Evolutionary conservation across 2,888 invertebrate genomes (phyloP), one percentile per base, ranked within the genome.

Genomic region (Ryuthela nishihirai): DNA sequence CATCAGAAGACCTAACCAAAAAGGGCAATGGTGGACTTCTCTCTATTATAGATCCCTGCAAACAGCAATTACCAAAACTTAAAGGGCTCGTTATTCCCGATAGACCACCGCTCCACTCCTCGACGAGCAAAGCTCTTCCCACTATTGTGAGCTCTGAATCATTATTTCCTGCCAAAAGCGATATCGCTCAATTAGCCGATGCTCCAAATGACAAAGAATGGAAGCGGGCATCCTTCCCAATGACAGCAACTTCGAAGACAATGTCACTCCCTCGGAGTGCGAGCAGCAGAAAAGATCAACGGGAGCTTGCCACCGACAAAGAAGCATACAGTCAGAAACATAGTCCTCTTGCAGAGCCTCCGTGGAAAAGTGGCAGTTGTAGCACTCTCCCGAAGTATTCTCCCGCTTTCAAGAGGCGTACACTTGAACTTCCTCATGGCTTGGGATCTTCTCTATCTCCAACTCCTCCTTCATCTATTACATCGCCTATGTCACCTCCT

Each of bases 81-180:
- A 81, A 89, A 70, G 91, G 90, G n/a, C 76, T 92, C 68, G 87
- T 89, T 26, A 92, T 92, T 71, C 91, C 91, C 4, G 90, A 91
- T 69, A 79, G 81, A 60, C 74, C 60, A 2, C 12, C 26, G 6
- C 44, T 18, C 81, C 83, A 32, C 81, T 83, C 46, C 78, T 85
- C 42, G 87, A 88, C 75, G 77, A 91, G 69, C 88, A 60, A 62
- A 21, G 34, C 48, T 3, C 34, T 64, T 12, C 64, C 65, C 6
- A 64, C 65, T 9, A 59, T 64, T 10, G 38, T 64, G 5, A 53
- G 62, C 36, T 54, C 45, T 29, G 56, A 59, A 18, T 32, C 43
- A 44, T 17, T n/a, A n/a, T n/a, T n/a, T n/a, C n/a, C n/a, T n/a
- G n/a, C 54, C 9, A 50, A 54, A 24, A 21, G 23, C n/a, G 10